Evolutionary conservation across 2,888 invertebrate genomes (phyloP), one percentile per base, ranked within the genome.

Genomic region (Scrobipalpa costella): DNA sequence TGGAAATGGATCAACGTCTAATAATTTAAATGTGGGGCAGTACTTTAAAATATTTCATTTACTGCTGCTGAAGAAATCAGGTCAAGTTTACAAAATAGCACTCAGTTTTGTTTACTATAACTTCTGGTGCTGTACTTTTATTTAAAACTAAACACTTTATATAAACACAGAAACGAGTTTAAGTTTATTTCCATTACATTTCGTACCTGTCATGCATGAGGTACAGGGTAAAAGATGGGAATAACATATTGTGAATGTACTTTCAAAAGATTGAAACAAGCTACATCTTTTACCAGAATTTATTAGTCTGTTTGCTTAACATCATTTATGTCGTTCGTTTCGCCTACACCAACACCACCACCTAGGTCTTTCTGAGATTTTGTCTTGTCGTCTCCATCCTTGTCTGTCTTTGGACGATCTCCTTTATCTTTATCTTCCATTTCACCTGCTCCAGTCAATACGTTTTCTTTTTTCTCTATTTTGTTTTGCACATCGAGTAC

Each of bases 401-500:
- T 27, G 27, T 27, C n/a, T 38, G 19, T 19, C 0, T 21, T 44
- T 2, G 21, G 7, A 0, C 72, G 33, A 75, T 55, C 55, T 73
- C 80, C 15, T 76, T 77, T 64, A 80, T 83, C 33, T 60, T 9
- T 17, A 2, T 0, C 8, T 19, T 57, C 19, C 19, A 36, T 7
- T 9, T 38, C 17, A 7, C 38, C 21, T 8, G 19, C 17, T 15
- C 17, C 11, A 8, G 11, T 34, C 38, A 38, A 19, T 36, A 11
- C 17, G 1, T 15, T 2, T 19, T 19, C 38, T 58, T 19, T 38
- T 27, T 59, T 59, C 7, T 59, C 40, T 86, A 61, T 84, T 88
- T 84, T 1, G 88, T 69, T 63, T 76, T 57, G 67, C 6, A 79
- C 57, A 71, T 88, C 84, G 6, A 89, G 67, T 1, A 86, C 75